Evolutionary conservation across 2,888 invertebrate species (phyloP).

Genomic region (Pheosia tremula): DNA sequence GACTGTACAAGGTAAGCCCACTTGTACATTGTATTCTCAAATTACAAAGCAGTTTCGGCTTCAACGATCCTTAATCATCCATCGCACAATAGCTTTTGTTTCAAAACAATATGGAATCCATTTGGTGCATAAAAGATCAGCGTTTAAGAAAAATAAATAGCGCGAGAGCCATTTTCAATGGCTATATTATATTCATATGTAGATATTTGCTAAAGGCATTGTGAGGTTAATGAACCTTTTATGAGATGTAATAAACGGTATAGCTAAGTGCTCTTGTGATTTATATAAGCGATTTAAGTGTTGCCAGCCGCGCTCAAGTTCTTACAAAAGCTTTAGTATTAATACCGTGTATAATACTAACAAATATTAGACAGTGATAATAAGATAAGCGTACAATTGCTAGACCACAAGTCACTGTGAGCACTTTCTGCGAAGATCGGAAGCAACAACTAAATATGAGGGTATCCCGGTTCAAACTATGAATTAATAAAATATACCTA

Average conservation of each 20-base stretch:
- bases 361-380: no score
- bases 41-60: background rate
- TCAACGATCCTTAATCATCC: conserved; percentile 2
- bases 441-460: no score
- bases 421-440: no score
- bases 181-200: no score
- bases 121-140: background rate
- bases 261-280: background rate
- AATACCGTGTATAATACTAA: no score
- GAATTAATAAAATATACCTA: no score
- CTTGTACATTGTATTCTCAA: background rate
- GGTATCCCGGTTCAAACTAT: no score
- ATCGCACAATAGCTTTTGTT: conserved; percentile 3
- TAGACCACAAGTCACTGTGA: no score
- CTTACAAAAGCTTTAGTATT: no score
- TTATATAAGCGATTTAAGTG: background rate
- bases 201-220: background rate
- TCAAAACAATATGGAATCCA: conserved; percentile 1
- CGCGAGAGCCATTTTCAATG: background rate
- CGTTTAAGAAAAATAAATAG: background rate
- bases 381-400: no score
- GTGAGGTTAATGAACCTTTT: background rate
- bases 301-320: background rate
- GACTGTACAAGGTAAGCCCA: background rate
- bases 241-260: background rate